Base-by-base conservation (phyloP, 2,113 vertebrate genomes). In the Stomatorhinus ivindoensis region DNA sequence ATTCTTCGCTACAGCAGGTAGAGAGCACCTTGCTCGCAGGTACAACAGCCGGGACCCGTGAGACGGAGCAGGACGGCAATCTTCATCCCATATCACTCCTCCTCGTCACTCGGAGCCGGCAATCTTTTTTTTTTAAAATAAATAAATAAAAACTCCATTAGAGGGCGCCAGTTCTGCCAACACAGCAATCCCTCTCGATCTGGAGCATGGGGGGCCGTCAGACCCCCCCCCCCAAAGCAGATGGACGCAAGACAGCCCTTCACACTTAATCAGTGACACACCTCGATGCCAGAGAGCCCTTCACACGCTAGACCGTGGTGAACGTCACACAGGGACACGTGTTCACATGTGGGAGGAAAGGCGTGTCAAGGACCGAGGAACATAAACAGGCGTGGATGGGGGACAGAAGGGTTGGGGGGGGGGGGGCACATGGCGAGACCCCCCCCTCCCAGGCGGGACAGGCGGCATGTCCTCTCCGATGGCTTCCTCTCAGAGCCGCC, bases 401-500 rank as follows among this genome's bases (percentile, higher is more conserved):
- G 3, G 55, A 42, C 24, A 65, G 86, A 61, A 8, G 24, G 65
- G 46, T 7, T 58, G 84, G 47, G 51, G 85, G 2, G 44, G 4
- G 48, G 50, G 21, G 31, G 48, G 24, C 10, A 46, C 65, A 31
- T 24, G 21, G 42, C 1, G 19, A 4, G 39, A 47, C 55, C 55
- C 5, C 58, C 55, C 21, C 58, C 55, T 19, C 24, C 55, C 21
- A 27, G 58, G 58, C 42, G 65, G 35, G 39, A n/a, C 82, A 44
- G 82, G 24, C 82, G 21, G 42, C 46, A 1, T 24, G 86, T 6
- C 24, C 17, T 87, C n/a, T 58, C 73, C 13, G 24, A 48, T 4
- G 55, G 47, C 10, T 88, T 31, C 11, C 27, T 89, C 87, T 88
- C 89, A 90, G 86, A 90, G 83, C 61, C 17, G 21, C 84, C 1